phyloP scores from a whole-genome alignment of 1,140 invertebrate genomes.

The Copidosoma floridanum region DNA sequence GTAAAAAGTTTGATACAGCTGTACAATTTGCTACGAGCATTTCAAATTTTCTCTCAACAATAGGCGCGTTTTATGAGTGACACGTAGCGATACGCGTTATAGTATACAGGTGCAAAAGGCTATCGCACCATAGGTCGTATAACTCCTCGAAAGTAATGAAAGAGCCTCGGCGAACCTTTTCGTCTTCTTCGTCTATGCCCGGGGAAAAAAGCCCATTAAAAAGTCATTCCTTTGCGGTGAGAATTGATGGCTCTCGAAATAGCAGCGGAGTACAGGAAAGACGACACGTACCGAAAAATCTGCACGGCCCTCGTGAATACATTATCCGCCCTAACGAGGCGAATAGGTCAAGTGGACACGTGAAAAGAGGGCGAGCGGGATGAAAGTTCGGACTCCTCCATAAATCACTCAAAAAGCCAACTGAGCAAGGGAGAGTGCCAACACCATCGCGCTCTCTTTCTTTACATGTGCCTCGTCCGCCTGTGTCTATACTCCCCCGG shows the following conservation, averaged over 20 bases:
- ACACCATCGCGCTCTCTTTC: too few relatives aligned
- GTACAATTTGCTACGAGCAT: too few relatives aligned
- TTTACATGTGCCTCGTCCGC: too few relatives aligned
- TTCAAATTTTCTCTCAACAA: constrained; percentile 25
- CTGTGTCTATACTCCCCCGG: too few relatives aligned
- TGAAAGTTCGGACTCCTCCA: constrained; percentile 42
- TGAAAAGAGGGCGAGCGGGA: too few relatives aligned
- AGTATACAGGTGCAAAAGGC: neutral
- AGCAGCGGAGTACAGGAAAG: too few relatives aligned
- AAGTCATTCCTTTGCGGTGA: constrained; percentile 11
- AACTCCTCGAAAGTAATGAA: constrained; percentile 1
- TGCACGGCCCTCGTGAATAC: constrained; percentile 42
- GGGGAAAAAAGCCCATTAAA: constrained; percentile 21
- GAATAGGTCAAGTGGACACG: constrained; percentile 50
- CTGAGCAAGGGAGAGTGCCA: too few relatives aligned
- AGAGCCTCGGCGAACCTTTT: neutral
- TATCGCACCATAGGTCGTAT: neutral
- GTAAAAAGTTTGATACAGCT: too few relatives aligned
- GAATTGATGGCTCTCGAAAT: constrained; percentile 17
- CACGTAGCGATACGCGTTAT: too few relatives aligned
- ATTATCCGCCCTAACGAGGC: constrained; percentile 52
- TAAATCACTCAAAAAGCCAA: constrained; percentile 44
- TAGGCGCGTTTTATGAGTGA: constrained; percentile 10
- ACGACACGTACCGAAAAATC: neutral
- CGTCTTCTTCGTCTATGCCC: neutral